A percentile compares a stretch with the other conserved stretches of the same genome.
These are phyloP conservation scores for Isichthys henryi DNA, from an alignment of 2,113 vertebrate genomes.

Conservation along the genomic window DNA sequence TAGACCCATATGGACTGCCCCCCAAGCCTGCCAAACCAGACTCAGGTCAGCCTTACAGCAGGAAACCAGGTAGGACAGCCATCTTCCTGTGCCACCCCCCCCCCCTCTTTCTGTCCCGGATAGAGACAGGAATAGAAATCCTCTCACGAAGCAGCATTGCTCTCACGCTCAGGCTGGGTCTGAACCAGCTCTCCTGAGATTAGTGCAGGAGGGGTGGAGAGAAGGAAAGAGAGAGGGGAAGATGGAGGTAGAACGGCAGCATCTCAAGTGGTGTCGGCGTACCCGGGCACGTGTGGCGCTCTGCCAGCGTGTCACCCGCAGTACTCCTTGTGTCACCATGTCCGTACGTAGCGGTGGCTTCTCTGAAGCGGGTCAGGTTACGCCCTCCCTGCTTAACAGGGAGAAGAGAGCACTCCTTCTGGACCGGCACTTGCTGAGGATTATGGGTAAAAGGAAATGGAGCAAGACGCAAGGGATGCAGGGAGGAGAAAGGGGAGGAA, in stretches of 20 bases:
- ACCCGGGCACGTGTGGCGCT: neutral
- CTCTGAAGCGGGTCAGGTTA: neutral
- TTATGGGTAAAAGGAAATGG: slow-evolving; percentile 4
- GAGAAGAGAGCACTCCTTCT: neutral
- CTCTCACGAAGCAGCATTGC: neutral
- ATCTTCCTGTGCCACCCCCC: neutral
- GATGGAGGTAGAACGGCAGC: neutral
- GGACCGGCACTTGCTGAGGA: neutral
- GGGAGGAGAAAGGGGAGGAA: neutral
- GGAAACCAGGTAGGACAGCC: slow-evolving; percentile 29
- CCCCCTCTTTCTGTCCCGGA: neutral
- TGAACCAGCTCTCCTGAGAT: neutral
- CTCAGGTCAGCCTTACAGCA: slow-evolving; percentile 26
- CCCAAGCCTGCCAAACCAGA: slow-evolving; percentile 39
- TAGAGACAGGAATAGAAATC: neutral
- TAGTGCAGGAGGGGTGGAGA: neutral
- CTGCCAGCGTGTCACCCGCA: neutral
- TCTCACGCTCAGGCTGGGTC: neutral
- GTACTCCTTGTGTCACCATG: neutral
- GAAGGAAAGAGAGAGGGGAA: neutral
- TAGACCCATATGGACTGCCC: slow-evolving; percentile 40
- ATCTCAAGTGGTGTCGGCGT: neutral
- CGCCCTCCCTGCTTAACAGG: neutral
- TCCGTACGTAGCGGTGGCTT: neutral
- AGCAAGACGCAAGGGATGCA: neutral